A percentile compares a stretch with the other conserved stretches of the same genome.
Conservation (phyloP, 2,797 vertebrate species). For the Chiloscyllium punctatum region DNA sequence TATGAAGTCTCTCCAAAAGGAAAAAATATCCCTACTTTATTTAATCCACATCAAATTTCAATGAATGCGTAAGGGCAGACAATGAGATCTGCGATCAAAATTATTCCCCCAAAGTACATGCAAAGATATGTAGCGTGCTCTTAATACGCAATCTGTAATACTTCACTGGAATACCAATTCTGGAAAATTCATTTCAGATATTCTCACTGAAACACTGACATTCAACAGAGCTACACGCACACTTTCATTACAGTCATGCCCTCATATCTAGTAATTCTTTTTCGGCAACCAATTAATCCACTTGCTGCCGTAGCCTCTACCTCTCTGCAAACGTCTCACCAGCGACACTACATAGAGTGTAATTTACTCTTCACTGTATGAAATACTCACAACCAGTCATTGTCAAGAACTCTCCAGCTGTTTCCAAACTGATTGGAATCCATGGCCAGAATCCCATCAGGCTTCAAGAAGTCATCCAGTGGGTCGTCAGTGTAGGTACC, state of each 20-base stretch:
- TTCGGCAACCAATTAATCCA: not conserved
- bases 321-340: not conserved
- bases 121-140: not conserved
- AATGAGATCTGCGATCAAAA: not conserved
- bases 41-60: not conserved
- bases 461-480: slow-evolving; percentile 64
- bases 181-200: not conserved
- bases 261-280: not conserved
- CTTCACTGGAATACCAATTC: not conserved
- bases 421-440: slow-evolving; percentile 62
- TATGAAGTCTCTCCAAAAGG: not conserved
- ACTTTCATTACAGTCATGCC: not conserved
- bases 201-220: not conserved
- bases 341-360: not conserved
- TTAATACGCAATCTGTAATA: not conserved
- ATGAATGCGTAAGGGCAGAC: not conserved
- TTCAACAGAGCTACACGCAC: not conserved
- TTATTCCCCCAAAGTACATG: not conserved
- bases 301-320: too few species aligned
- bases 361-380: not conserved
- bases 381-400: slow-evolving; percentile 56
- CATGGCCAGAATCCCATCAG: slow-evolving; percentile 53
- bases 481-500: slow-evolving; percentile 67
- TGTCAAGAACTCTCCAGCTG: slow-evolving; percentile 63
- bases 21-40: too few species aligned